Evolutionary conservation across 2,888 invertebrate genomes (phyloP).

Genomic region (Caenorhabditis virilis): DNA sequence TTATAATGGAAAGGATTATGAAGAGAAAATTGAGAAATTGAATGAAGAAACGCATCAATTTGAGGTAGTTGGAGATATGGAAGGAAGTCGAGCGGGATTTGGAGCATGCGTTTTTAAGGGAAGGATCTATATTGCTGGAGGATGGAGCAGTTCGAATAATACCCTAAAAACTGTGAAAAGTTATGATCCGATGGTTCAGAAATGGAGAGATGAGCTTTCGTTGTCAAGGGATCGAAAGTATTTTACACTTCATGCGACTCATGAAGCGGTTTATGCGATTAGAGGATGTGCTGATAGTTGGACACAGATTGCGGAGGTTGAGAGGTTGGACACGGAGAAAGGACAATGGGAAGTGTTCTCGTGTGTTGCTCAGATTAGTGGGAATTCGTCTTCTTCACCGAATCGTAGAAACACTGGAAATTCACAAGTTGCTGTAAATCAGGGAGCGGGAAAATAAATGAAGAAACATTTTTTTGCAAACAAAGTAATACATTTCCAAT

Average conservation of each 20-base stretch:
- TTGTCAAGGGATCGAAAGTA: conserved; percentile 32
- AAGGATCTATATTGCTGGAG: conserved; percentile 34
- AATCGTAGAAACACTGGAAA: no score
- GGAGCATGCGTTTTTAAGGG: conserved; percentile 25
- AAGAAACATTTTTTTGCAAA: no score
- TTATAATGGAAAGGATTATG: conserved; percentile 41
- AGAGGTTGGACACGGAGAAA: conserved; percentile 9
- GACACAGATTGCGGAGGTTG: conserved; percentile 30
- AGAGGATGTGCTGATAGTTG: conserved; percentile 38
- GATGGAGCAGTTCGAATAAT: conserved; percentile 37
- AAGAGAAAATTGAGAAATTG: conserved; percentile 27
- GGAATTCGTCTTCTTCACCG: no score
- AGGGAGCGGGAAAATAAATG: no score
- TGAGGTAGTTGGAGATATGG: conserved; percentile 27
- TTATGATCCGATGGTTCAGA: conserved; percentile 25
- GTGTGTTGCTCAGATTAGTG: no score
- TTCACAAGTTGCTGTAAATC: no score
- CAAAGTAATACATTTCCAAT: no score
- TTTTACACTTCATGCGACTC: conserved; percentile 28
- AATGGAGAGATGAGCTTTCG: conserved; percentile 35
- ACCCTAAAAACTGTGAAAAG: conserved; percentile 23
- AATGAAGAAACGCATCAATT: conserved; percentile 11
- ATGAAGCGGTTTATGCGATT: conserved; percentile 22
- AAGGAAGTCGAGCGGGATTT: conserved; percentile 34
- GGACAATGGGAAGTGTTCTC: conserved; percentile 16